These are phyloP conservation scores for Botia almorhae DNA, from an alignment of 2,797 vertebrate species.

Conservation along the genomic window DNA sequence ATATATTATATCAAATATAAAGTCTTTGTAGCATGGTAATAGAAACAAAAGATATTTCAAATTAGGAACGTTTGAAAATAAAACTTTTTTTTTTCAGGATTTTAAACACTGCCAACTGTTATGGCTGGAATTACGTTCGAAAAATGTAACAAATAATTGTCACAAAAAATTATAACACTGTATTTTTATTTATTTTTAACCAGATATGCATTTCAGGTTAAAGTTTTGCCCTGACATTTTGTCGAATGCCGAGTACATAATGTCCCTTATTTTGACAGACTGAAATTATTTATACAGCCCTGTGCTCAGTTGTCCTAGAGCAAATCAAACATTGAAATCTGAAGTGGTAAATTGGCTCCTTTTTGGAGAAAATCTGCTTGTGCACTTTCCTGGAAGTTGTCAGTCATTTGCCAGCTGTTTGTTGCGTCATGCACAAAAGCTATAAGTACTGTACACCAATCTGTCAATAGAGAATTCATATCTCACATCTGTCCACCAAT, in stretches of 20 bases:
- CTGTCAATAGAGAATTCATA: slow-evolving; percentile 67
- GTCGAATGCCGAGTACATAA: neutral
- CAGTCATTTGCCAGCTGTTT: slow-evolving; percentile 64
- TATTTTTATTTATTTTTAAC: too few species aligned
- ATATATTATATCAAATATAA: slow-evolving; percentile 52
- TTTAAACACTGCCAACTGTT: neutral
- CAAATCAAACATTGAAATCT: slow-evolving; percentile 33
- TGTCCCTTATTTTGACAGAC: neutral
- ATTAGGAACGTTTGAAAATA: neutral
- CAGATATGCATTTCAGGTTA: too few species aligned
- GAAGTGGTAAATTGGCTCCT: slow-evolving; percentile 34
- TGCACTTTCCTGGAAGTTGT: slow-evolving; percentile 53
- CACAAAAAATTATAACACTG: neutral
- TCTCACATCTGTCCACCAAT: slow-evolving; percentile 58
- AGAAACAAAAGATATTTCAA: slow-evolving; percentile 41
- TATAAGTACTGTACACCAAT: slow-evolving; percentile 63
- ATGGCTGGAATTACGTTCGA: neutral
- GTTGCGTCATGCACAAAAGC: slow-evolving; percentile 62
- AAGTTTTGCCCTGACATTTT: too few species aligned
- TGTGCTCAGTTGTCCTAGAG: slow-evolving; percentile 16
- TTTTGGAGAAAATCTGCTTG: slow-evolving; percentile 37
- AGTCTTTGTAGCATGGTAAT: slow-evolving; percentile 59
- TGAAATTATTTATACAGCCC: slow-evolving; percentile 19
- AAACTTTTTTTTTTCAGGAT: neutral
- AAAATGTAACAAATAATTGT: neutral